These are phyloP conservation scores for Maccullochella peelii DNA, from an alignment of 2,113 vertebrate genomes.

Conservation along the genomic window DNA sequence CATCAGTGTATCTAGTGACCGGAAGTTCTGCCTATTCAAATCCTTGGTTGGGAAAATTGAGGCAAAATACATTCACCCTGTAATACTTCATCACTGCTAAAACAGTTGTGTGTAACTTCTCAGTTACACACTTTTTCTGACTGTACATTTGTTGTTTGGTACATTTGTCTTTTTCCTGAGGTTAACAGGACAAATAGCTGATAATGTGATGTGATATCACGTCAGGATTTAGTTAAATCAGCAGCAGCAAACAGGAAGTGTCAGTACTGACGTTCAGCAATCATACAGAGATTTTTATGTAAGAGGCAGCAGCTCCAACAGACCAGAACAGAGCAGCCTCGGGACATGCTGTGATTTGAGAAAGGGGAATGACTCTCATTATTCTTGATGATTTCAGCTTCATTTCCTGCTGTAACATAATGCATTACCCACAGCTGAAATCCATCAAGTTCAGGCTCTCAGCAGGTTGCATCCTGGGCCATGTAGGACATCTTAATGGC, in stretches of 20 bases:
- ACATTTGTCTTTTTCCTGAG: neutral
- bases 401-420: slow-evolving; percentile 48
- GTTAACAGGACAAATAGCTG: neutral
- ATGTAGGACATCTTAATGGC: slow-evolving; percentile 13
- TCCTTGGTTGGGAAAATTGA: neutral
- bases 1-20: neutral
- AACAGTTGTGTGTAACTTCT: neutral
- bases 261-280: neutral
- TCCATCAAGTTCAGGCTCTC: slow-evolving; percentile 38
- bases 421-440: slow-evolving; percentile 37
- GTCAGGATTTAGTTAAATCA: neutral
- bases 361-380: slow-evolving; percentile 17
- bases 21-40: too few species aligned
- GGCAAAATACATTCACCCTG: neutral
- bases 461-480: slow-evolving; percentile 40
- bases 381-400: slow-evolving; percentile 30
- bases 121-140: too few species aligned
- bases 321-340: neutral
- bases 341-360: slow-evolving; percentile 6
- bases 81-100: neutral
- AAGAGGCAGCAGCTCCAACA: neutral
- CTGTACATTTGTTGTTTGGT: neutral
- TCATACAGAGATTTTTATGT: slow-evolving; percentile 2
- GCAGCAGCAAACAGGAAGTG: neutral
- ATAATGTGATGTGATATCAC: neutral